A percentile compares a stretch with the other conserved stretches of the same genome.
Evolutionary conservation across 2,888 invertebrate species (phyloP).

Genomic region (Drosophila kanekoi): DNA sequence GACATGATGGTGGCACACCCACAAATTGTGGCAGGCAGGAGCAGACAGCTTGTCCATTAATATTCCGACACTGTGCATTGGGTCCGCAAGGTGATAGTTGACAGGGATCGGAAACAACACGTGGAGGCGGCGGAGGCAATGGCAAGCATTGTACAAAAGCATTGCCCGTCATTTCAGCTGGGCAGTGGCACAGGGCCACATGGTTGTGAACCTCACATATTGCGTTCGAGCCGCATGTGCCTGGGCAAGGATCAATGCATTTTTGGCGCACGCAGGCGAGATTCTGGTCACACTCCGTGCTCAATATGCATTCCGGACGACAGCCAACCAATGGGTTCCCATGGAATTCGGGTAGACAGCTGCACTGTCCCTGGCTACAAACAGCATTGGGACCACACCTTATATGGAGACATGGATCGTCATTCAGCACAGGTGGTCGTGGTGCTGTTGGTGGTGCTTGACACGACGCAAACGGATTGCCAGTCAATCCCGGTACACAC

Average conservation of each 20-base stretch:
- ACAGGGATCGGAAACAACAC: constrained; percentile 86
- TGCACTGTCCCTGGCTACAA: constrained; percentile 90
- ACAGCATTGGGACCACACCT: constrained; percentile 89
- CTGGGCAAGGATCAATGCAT: constrained; percentile 89
- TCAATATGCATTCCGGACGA: constrained; percentile 90
- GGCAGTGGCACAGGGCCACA: constrained; percentile 90
- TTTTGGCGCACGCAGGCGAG: constrained; percentile 89
- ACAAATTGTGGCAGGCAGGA: constrained; percentile 89
- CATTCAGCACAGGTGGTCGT: constrained; percentile 83
- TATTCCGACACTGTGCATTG: constrained; percentile 89
- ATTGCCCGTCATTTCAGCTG: constrained; percentile 89
- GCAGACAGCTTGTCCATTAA: constrained; percentile 88
- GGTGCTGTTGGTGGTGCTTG: constrained; percentile 81
- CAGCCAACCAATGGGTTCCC: constrained; percentile 89
- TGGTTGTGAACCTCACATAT: constrained; percentile 90
- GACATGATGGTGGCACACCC: constrained; percentile 90
- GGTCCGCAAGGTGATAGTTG: constrained; percentile 90
- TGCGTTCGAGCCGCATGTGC: constrained; percentile 90
- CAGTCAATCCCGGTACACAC: constrained; percentile 87
- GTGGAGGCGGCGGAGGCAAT: constrained; percentile 79
- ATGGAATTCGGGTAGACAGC: constrained; percentile 88
- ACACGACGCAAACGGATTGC: constrained; percentile 90
- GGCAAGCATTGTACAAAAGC: constrained; percentile 88
- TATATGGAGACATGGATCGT: constrained; percentile 90
- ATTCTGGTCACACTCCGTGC: constrained; percentile 88